Percentiles rank a stretch among this genome's conserved stretches.
phyloP scores from a whole-genome alignment of 2,888 invertebrate genomes.

The Leucozona laternaria region DNA sequence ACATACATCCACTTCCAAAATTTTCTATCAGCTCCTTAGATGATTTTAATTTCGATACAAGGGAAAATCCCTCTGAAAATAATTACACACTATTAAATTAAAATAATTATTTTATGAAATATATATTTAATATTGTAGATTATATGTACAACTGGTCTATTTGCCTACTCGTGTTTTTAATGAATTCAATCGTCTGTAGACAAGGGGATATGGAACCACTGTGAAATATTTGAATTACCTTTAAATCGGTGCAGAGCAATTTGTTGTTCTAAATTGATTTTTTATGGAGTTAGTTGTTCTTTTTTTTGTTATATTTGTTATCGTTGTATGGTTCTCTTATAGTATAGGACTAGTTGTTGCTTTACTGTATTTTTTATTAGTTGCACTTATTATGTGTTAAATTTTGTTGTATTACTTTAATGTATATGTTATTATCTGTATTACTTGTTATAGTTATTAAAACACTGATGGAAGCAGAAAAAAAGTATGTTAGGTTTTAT shows the following conservation, averaged over 20 bases:
- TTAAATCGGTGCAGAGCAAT: conserved; percentile 34
- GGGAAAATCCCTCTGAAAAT: background rate
- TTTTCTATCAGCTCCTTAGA: too few species aligned
- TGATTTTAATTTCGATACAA: background rate
- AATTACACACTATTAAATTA: too few species aligned
- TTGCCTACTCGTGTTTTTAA: background rate
- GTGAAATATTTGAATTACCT: conserved; percentile 55
- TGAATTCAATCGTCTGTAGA: background rate
- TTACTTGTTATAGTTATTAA: background rate
- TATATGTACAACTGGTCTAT: background rate
- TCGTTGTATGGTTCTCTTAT: conserved; percentile 7
- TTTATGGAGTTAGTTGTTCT: conserved; percentile 19
- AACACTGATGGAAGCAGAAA: background rate
- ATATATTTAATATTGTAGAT: background rate
- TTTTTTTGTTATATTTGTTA: conserved; percentile 10
- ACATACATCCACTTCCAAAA: too few species aligned
- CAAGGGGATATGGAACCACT: background rate
- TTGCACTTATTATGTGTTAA: conserved; percentile 31
- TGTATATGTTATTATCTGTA: conserved; percentile 5
- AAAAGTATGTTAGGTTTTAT: background rate
- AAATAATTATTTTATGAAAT: background rate
- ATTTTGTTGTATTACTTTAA: conserved; percentile 7
- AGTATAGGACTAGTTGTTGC: conserved; percentile 38
- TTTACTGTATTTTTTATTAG: conserved; percentile 50
- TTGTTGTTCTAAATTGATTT: conserved; percentile 3